Evolutionary conservation across 1,140 invertebrate genomes (phyloP).

Genomic region (Drosophila mojavensis): DNA sequence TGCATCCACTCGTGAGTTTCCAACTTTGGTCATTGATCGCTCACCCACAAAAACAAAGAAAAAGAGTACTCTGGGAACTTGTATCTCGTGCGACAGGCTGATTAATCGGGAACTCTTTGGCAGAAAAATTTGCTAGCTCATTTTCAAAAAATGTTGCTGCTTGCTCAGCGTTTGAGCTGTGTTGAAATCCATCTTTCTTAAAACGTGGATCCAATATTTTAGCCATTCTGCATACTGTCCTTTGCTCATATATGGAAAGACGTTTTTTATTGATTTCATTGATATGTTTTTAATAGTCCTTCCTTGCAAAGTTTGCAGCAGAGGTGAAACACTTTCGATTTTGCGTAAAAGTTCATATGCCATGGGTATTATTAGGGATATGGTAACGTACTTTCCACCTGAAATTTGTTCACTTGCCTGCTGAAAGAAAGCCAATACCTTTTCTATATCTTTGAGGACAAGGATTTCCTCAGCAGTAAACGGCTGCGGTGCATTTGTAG

Average conservation of each 20-base stretch:
- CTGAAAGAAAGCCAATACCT: conserved; percentile 26
- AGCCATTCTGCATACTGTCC: not conserved
- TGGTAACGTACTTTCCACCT: conserved; percentile 13
- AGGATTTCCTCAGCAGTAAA: conserved; percentile 29
- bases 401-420: conserved; percentile 13
- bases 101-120: no score
- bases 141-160: conserved; percentile 30
- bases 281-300: conserved; percentile 4
- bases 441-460: conserved; percentile 22
- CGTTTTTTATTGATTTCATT: conserved; percentile 19
- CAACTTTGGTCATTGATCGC: no score
- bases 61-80: no score
- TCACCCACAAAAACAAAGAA: no score
- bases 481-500: conserved; percentile 23
- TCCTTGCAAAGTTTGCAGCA: conserved; percentile 22
- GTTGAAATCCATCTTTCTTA: conserved; percentile 30
- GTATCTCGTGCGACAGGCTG: no score
- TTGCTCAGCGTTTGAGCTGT: conserved; percentile 33
- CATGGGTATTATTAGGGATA: conserved; percentile 21
- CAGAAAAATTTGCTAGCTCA: conserved; percentile 3
- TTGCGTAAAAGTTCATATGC: conserved; percentile 23
- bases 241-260: conserved; percentile 23
- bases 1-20: conserved; percentile 27
- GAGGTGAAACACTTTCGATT: conserved; percentile 17
- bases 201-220: no score